phyloP scores from a whole-genome alignment of 2,888 invertebrate genomes.

The Malacosoma neustria region DNA sequence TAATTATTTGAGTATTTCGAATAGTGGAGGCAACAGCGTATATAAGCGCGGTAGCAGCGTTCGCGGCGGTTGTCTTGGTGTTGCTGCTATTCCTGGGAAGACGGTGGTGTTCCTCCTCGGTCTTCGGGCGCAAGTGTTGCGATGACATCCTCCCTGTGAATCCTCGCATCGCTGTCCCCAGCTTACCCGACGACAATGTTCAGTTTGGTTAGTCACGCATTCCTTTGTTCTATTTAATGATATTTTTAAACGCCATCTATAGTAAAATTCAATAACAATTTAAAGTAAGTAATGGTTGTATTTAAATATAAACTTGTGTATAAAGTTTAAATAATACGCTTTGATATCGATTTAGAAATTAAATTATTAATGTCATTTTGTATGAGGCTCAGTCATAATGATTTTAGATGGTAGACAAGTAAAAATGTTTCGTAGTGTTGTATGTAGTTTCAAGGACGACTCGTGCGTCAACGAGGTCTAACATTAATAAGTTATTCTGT shows the following conservation, averaged over 20 bases:
- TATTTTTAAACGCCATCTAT: constrained; percentile 8
- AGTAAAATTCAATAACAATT: not conserved
- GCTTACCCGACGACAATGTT: constrained; percentile 53
- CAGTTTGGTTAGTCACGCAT: constrained; percentile 46
- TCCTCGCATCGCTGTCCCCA: constrained; percentile 46
- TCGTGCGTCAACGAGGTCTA: constrained; percentile 31
- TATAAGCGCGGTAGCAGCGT: constrained; percentile 89
- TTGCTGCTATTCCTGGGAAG: constrained; percentile 92
- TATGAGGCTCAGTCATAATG: constrained; percentile 19
- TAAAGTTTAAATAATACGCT: constrained; percentile 1
- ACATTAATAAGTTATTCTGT: constrained; percentile 5
- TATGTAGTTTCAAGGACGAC: constrained; percentile 32
- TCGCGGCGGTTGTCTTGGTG: constrained; percentile 87
- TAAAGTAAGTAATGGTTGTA: not conserved
- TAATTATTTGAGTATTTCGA: constrained; percentile 25
- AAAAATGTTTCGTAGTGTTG: constrained; percentile 24
- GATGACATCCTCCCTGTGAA: constrained; percentile 64
- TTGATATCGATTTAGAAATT: constrained; percentile 8
- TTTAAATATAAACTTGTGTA: constrained; percentile 4
- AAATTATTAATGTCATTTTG: constrained; percentile 20
- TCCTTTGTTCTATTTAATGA: constrained; percentile 16
- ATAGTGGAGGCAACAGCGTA: constrained; percentile 90
- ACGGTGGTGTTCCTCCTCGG: constrained; percentile 70
- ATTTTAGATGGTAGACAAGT: constrained; percentile 20
- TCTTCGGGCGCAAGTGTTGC: constrained; percentile 51